A percentile compares a stretch with the other conserved stretches of the same genome.
phyloP scores from a whole-genome alignment of 2,113 vertebrate species.

The Gambusia holbrooki region DNA sequence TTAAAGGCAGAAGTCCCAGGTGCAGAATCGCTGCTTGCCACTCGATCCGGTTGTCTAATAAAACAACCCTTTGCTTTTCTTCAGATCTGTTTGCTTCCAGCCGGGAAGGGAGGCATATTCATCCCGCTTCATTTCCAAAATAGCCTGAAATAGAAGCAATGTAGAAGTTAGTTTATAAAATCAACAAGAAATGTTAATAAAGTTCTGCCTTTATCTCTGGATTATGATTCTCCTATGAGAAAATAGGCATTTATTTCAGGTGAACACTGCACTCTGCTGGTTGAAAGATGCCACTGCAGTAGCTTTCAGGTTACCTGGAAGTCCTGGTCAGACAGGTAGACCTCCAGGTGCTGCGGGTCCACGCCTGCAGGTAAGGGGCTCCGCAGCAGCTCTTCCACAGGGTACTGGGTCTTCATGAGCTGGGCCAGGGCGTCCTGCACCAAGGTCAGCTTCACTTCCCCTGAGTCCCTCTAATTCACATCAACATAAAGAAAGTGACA shows the following conservation, averaged over 20 bases:
- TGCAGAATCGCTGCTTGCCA: constrained; percentile 21
- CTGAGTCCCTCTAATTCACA: constrained; percentile 43
- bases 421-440: constrained; percentile 81
- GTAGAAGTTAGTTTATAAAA: constrained; percentile 9
- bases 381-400: constrained; percentile 73
- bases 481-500: neutral
- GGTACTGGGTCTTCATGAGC: constrained; percentile 74
- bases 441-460: constrained; percentile 75
- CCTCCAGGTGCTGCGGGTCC: constrained; percentile 76
- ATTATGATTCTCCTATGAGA: neutral
- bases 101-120: constrained; percentile 73
- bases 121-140: constrained; percentile 78
- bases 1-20: constrained; percentile 26
- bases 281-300: constrained; percentile 13
- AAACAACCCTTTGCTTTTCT: constrained; percentile 79
- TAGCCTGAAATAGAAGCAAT: constrained; percentile 69
- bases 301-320: constrained; percentile 73
- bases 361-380: constrained; percentile 77
- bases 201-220: neutral
- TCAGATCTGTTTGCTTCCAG: constrained; percentile 76
- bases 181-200: constrained; percentile 18
- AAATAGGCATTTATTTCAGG: constrained; percentile 2
- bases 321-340: constrained; percentile 78
- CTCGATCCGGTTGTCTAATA: constrained; percentile 46
- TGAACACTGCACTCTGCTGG: constrained; percentile 54